Evolutionary conservation across 2,113 vertebrate genomes (phyloP).

Genomic region (Gopherus flavomarginatus): DNA sequence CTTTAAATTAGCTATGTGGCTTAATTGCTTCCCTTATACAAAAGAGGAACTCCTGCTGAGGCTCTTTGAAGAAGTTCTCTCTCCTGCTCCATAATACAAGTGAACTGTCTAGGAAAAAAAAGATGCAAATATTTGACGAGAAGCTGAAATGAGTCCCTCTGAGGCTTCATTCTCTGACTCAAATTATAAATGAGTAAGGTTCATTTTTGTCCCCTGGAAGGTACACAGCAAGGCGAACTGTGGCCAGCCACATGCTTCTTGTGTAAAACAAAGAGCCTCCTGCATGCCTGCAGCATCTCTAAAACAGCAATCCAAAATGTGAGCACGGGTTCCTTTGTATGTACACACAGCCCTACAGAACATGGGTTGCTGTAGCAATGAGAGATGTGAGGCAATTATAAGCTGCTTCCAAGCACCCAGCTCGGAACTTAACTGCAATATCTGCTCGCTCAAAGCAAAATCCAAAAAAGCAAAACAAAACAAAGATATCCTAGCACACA

Average conservation of each 20-base stretch:
- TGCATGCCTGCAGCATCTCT: constrained; percentile 33
- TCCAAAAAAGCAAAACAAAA: background rate
- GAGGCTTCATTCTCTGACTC: background rate
- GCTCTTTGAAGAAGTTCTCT: background rate
- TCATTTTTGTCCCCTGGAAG: constrained; percentile 76
- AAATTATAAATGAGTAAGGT: background rate
- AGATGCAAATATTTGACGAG: background rate
- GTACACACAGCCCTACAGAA: constrained; percentile 24
- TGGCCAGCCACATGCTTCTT: constrained; percentile 64
- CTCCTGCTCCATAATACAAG: background rate
- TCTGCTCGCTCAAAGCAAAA: constrained; percentile 40
- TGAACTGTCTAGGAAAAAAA: background rate
- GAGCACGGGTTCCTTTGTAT: background rate
- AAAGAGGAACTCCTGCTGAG: background rate
- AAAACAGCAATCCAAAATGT: background rate
- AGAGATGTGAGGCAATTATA: constrained; percentile 56
- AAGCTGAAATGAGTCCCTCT: background rate
- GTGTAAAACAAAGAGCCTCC: constrained; percentile 12
- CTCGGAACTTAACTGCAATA: constrained; percentile 23
- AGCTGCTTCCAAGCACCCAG: constrained; percentile 52
- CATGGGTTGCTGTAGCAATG: constrained; percentile 67
- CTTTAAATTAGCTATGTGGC: constrained; percentile 8
- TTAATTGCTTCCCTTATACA: background rate
- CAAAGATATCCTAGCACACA: background rate
- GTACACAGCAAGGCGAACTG: constrained; percentile 57